These are phyloP conservation scores for Diceros bicornis DNA, from an alignment of 2,797 vertebrate genomes.

Conservation along the genomic window DNA sequence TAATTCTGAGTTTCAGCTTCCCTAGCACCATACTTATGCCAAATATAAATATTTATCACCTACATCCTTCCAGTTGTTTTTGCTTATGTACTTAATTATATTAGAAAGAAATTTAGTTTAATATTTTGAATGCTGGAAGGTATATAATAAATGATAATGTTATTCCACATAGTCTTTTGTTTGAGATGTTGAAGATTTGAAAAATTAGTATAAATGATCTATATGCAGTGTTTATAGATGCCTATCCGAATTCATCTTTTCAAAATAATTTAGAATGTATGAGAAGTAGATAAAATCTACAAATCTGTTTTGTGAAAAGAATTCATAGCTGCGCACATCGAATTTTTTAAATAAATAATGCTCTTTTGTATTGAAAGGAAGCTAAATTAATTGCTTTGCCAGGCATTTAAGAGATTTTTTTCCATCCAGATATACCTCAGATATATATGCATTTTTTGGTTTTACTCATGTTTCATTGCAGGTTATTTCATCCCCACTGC, in stretches of 20 bases:
- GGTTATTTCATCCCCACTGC: rapidly evolving
- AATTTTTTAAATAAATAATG: neutral
- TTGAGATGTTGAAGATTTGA: constrained; percentile 47
- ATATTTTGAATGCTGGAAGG: constrained; percentile 59
- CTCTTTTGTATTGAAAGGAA: neutral
- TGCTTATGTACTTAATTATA: constrained; percentile 26
- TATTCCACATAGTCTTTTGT: constrained; percentile 41
- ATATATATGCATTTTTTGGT: neutral
- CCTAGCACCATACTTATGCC: neutral
- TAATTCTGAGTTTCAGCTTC: neutral
- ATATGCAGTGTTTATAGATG: constrained; percentile 15
- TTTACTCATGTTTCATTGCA: neutral
- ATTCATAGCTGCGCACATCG: neutral
- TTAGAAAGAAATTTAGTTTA: constrained; percentile 29
- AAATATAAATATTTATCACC: neutral
- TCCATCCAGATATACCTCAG: neutral
- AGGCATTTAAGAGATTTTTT: neutral
- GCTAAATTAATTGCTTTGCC: neutral
- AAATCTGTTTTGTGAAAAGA: neutral
- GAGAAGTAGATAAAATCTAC: neutral
- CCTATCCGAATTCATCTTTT: constrained; percentile 31
- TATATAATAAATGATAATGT: constrained; percentile 48
- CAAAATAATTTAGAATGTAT: neutral
- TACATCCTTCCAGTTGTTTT: neutral
- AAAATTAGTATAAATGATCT: constrained; percentile 54